phyloP scores from a whole-genome alignment of 2,888 invertebrate species.

The Apamea monoglypha region DNA sequence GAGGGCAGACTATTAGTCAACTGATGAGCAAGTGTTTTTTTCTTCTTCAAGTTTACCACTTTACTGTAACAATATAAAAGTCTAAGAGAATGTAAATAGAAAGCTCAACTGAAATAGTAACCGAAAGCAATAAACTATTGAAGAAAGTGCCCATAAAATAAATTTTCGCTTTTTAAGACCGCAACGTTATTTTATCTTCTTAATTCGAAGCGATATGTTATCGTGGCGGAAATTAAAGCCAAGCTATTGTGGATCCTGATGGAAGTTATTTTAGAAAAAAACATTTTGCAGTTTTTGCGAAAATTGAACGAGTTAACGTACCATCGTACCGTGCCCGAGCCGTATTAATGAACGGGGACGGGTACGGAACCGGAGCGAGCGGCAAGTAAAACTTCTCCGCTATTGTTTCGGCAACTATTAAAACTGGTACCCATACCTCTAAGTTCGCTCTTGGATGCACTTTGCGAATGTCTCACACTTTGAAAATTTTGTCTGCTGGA shows the following conservation, averaged over 20 bases:
- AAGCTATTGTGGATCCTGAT: conserved; percentile 54
- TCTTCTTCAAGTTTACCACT: conserved; percentile 8
- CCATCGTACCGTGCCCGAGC: conserved; percentile 61
- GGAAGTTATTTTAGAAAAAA: conserved; percentile 66
- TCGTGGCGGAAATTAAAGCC: conserved; percentile 53
- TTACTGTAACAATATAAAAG: conserved; percentile 36
- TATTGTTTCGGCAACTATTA: conserved; percentile 81
- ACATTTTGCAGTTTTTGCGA: conserved; percentile 66
- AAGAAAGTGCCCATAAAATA: conserved; percentile 61
- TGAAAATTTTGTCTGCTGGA: conserved; percentile 76
- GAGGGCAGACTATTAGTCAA: not conserved
- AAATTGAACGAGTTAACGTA: conserved; percentile 74
- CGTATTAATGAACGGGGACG: conserved; percentile 72
- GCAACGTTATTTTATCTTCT: conserved; percentile 56
- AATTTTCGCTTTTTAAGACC: conserved; percentile 54
- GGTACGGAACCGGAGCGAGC: conserved; percentile 58
- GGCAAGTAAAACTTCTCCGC: conserved; percentile 77
- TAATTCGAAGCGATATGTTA: conserved; percentile 59
- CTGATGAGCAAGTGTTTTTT: conserved; percentile 3
- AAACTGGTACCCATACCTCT: conserved; percentile 72
- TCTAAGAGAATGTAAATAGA: conserved; percentile 52
- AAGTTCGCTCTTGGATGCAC: conserved; percentile 77
- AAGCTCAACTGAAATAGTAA: conserved; percentile 43
- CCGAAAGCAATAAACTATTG: conserved; percentile 62
- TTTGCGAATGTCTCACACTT: conserved; percentile 78